phyloP scores from a whole-genome alignment of 2,113 vertebrate species.

The Gymnobelideus leadbeateri region DNA sequence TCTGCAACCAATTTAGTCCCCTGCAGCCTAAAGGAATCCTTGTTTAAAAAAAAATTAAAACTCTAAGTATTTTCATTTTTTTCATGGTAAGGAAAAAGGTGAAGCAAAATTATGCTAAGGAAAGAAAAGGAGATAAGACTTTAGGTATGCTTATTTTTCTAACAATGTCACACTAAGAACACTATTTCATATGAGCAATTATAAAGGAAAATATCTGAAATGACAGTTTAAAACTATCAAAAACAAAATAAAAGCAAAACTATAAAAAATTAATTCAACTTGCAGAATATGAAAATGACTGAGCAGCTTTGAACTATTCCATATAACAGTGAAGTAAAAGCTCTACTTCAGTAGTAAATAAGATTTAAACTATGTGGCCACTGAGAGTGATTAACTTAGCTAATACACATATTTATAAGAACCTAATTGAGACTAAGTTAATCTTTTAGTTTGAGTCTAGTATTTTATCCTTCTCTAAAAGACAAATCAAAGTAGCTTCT shows the following conservation, averaged over 20 bases:
- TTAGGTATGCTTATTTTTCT: constrained; percentile 25
- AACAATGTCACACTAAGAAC: constrained; percentile 27
- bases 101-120: neutral
- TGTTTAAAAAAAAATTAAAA: neutral
- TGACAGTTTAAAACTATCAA: constrained; percentile 1
- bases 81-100: neutral
- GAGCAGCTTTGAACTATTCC: constrained; percentile 1
- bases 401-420: neutral
- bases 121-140: neutral
- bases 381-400: constrained; percentile 11
- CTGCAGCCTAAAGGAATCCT: neutral
- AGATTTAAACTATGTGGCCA: constrained; percentile 12
- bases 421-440: neutral
- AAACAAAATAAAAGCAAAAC: constrained; percentile 23
- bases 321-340: neutral
- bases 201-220: neutral
- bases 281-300: constrained; percentile 5
- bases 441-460: neutral
- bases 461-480: neutral
- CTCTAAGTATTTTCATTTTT: neutral
- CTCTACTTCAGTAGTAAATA: neutral
- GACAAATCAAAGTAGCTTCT: neutral
- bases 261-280: constrained; percentile 31
- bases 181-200: neutral
- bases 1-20: neutral